Conservation (phyloP, 2,797 vertebrate species). For the Pangasius sanitwongsei region DNA sequence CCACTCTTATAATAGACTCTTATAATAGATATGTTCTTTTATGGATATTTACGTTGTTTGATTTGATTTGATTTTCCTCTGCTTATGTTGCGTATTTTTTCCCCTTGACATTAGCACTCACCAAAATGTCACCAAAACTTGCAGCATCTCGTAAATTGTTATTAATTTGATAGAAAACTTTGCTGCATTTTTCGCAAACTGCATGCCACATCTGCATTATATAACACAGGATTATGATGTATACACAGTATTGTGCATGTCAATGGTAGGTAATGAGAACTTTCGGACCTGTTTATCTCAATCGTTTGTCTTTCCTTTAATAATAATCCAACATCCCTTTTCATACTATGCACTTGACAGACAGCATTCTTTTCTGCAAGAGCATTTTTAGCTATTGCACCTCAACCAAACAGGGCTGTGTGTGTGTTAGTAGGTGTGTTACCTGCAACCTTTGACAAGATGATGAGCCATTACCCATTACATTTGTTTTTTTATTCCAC, state of each 20-base stretch:
- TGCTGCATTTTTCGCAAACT: background rate
- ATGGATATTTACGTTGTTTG: background rate
- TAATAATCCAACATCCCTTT: background rate
- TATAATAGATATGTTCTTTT: background rate
- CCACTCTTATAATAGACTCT: background rate
- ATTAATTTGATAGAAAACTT: background rate
- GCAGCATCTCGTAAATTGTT: background rate
- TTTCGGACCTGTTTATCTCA: background rate
- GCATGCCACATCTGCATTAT: background rate
- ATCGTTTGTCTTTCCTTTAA: background rate
- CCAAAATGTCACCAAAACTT: background rate
- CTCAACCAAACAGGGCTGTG: conserved; percentile 11
- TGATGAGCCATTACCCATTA: conserved; percentile 15
- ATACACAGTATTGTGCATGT: background rate
- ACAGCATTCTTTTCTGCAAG: background rate
- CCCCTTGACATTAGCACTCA: background rate
- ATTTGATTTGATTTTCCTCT: background rate
- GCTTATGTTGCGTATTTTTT: background rate
- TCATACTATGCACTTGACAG: background rate
- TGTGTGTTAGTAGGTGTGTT: conserved; percentile 36
- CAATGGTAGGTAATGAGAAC: background rate
- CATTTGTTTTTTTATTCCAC: conserved; percentile 32
- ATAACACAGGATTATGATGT: background rate
- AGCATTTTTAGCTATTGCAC: background rate
- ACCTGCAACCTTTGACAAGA: conserved; percentile 23